Percentiles rank a stretch among this genome's conserved stretches.
Conservation (phyloP, 2,113 vertebrate genomes). For the Motacilla tschutschensis region DNA sequence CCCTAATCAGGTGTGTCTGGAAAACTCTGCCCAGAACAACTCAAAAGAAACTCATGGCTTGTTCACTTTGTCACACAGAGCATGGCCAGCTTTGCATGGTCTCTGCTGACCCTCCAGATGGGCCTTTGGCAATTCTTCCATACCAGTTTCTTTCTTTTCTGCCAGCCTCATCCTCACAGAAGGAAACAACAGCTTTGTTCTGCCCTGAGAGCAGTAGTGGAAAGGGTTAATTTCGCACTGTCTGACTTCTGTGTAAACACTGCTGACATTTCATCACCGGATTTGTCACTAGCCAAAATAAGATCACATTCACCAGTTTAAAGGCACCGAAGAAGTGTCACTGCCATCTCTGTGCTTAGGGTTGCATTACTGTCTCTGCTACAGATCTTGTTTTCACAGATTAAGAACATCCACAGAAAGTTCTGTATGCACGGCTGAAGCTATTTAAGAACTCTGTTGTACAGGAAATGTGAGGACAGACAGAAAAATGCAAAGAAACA, state of each 20-base stretch:
- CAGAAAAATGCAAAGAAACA: background rate
- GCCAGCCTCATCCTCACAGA: background rate
- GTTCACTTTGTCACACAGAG: background rate
- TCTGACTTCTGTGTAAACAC: slow-evolving; percentile 19
- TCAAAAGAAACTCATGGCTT: background rate
- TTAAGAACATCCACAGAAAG: slow-evolving; percentile 34
- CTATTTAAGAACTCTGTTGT: slow-evolving; percentile 5
- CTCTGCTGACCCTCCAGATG: background rate
- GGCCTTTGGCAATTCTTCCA: background rate
- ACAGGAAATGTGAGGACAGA: background rate
- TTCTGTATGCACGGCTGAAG: slow-evolving; percentile 9
- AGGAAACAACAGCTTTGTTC: background rate
- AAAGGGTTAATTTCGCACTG: slow-evolving; percentile 10
- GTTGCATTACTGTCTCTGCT: slow-evolving; percentile 16
- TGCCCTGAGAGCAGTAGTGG: background rate
- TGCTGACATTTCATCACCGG: slow-evolving; percentile 31
- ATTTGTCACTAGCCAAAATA: slow-evolving; percentile 47
- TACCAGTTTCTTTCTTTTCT: background rate
- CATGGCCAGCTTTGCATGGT: background rate
- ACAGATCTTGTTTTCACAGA: slow-evolving; percentile 17
- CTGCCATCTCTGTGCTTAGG: background rate
- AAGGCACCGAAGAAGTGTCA: slow-evolving; percentile 20
- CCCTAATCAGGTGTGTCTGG: background rate
- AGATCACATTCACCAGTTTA: slow-evolving; percentile 17
- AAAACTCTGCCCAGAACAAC: background rate